Conservation (phyloP, 1,140 invertebrate species). For the Saccostrea echinata region DNA sequence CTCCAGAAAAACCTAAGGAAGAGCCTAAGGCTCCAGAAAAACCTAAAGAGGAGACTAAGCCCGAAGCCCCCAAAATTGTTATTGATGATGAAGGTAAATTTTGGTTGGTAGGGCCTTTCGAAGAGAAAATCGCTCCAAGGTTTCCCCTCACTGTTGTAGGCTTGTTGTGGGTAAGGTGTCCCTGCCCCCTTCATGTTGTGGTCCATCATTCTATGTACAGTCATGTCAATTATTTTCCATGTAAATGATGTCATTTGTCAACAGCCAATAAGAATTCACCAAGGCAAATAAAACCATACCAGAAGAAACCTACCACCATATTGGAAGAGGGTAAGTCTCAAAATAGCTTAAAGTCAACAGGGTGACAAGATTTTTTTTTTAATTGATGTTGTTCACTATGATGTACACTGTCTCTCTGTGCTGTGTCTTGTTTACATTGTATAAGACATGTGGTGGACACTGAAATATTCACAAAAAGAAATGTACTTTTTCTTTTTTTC, state of each 20-base stretch:
- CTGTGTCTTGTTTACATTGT: background rate
- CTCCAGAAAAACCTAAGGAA: slow-evolving; percentile 41
- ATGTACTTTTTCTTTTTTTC: too few relatives aligned
- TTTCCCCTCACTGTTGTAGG: background rate
- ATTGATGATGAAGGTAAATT: slow-evolving; percentile 60
- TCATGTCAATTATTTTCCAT: slow-evolving; percentile 29
- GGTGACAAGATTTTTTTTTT: background rate
- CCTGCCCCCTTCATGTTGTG: background rate
- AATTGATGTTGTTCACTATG: slow-evolving; percentile 8
- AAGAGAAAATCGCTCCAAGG: background rate
- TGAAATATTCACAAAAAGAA: too few relatives aligned
- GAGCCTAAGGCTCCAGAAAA: slow-evolving; percentile 40
- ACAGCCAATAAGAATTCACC: slow-evolving; percentile 56
- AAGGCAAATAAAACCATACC: slow-evolving; percentile 68
- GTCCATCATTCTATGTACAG: background rate
- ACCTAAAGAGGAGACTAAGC: slow-evolving; percentile 53
- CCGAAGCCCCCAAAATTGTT: slow-evolving; percentile 62
- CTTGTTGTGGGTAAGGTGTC: slow-evolving; percentile 24
- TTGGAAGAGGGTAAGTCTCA: slow-evolving; percentile 73
- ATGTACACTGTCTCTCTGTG: background rate
- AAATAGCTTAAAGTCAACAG: slow-evolving; percentile 45
- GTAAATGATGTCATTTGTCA: slow-evolving; percentile 43
- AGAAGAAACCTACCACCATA: slow-evolving; percentile 73
- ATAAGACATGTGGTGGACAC: background rate
- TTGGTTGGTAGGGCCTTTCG: slow-evolving; percentile 35